Percentiles rank a stretch among this genome's conserved stretches.
Conservation (phyloP, 2,797 vertebrate genomes). For the Varecia variegata region DNA sequence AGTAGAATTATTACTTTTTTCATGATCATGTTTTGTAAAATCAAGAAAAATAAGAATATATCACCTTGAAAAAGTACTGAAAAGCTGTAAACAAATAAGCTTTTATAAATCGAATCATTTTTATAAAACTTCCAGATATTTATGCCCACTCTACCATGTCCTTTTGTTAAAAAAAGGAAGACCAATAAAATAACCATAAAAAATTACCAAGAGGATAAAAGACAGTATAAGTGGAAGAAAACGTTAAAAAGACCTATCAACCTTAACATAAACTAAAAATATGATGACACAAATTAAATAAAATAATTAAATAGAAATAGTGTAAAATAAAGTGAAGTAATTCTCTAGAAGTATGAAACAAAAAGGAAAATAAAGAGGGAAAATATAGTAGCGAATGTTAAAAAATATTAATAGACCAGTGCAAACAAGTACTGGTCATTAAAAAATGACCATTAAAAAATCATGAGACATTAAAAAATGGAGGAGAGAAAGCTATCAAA, state of each 20-base stretch:
- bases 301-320: neutral
- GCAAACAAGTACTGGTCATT: neutral
- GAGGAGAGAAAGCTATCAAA: neutral
- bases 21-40: neutral
- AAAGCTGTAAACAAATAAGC: neutral
- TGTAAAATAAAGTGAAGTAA: neutral
- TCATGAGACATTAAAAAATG: neutral
- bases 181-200: neutral
- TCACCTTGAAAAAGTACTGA: neutral
- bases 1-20: neutral
- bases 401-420: neutral
- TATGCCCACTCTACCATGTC: neutral
- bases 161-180: neutral
- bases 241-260: neutral
- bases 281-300: neutral
- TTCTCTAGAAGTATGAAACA: neutral
- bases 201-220: neutral
- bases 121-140: neutral
- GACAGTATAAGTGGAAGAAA: neutral
- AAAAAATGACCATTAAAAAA: neutral
- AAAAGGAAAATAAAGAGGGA: neutral
- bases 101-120: neutral
- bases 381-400: neutral
- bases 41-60: neutral
- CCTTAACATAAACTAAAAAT: neutral